Evolutionary conservation across 1,140 invertebrate species (phyloP).

Genomic region (Thaumetopoea pityocampa): DNA sequence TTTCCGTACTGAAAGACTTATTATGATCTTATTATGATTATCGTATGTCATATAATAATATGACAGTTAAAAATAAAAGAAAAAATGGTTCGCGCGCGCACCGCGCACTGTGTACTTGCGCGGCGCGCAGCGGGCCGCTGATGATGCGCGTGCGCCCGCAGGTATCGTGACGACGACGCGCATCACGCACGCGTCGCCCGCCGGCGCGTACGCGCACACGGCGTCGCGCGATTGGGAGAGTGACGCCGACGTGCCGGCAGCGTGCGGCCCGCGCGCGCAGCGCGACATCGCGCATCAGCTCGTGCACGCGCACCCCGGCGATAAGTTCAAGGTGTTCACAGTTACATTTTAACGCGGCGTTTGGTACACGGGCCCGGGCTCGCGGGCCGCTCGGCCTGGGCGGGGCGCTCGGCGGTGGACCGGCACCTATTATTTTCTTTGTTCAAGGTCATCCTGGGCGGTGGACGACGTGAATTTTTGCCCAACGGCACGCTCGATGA

Average conservation of each 20-base stretch:
- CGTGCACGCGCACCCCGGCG: constrained; percentile 80
- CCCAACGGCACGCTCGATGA: constrained; percentile 79
- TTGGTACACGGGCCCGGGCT: no score
- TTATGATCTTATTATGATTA: no score
- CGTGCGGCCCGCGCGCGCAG: neutral
- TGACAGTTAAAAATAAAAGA: neutral
- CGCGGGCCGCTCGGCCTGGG: no score
- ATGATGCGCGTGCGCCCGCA: constrained; percentile 26
- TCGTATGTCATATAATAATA: no score
- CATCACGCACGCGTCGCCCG: constrained; percentile 87
- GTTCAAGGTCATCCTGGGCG: constrained; percentile 81
- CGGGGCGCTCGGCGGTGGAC: no score
- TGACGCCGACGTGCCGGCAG: constrained; percentile 77
- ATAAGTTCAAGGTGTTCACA: constrained; percentile 66
- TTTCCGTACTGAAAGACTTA: no score
- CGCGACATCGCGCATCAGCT: constrained; percentile 85
- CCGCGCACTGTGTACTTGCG: no score
- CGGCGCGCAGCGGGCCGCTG: no score
- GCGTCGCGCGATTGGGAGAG: constrained; percentile 87
- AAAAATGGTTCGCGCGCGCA: no score
- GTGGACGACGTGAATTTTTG: constrained; percentile 82
- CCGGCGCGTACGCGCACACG: constrained; percentile 83
- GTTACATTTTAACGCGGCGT: no score
- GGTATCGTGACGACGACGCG: constrained; percentile 88
- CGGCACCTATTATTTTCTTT: neutral